Evolutionary conservation across 2,888 invertebrate genomes (phyloP), one percentile per base, ranked within the genome.

Genomic region (Drosophila multiciliata): DNA sequence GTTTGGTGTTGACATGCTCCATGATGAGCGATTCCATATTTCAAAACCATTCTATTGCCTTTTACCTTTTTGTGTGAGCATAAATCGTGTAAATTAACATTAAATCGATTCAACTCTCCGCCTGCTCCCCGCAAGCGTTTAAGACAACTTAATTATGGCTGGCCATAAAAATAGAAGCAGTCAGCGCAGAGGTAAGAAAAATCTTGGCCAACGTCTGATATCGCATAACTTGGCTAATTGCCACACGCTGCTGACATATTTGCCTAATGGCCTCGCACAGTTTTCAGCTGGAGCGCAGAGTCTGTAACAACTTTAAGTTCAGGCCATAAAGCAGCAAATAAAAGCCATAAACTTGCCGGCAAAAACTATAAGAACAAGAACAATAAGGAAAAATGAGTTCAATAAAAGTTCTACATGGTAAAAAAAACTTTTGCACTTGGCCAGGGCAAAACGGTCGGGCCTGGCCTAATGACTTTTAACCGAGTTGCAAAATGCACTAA

Each of bases 221-320:
- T 72, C 82, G 71, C 82, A 89, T 89, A 89, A 87, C 81, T 87
- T 89, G 89, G 86, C 89, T 87, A 87, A 87, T 87, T 87, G 89
- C 86, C 87, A 88, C 83, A 90, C 83, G 85, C 82, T 78, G 90
- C 86, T 90, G 90, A 87, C 87, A 87, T 85, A 87, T 87, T 90
- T 88, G 83, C 88, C 86, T 87, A 87, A 87, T 87, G 87, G 87
- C 87, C 86, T 79, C 87, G 69, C 80, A 80, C 78, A 81, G 75
- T 78, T 79, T 74, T 80, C 65, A 70, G 86, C 52, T 65, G 70
- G 65, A 63, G 66, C 73, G 32, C 53, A 57, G 80, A 76, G 69
- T 73, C 70, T 74, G 58, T 68, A 73, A 68, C 74, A 85, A 69
- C 87, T 86, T 75, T 58, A 86, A 89, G 80, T 89, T 78, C 54